phyloP scores from a whole-genome alignment of 2,888 invertebrate species.

The Abrostola triplasia region DNA sequence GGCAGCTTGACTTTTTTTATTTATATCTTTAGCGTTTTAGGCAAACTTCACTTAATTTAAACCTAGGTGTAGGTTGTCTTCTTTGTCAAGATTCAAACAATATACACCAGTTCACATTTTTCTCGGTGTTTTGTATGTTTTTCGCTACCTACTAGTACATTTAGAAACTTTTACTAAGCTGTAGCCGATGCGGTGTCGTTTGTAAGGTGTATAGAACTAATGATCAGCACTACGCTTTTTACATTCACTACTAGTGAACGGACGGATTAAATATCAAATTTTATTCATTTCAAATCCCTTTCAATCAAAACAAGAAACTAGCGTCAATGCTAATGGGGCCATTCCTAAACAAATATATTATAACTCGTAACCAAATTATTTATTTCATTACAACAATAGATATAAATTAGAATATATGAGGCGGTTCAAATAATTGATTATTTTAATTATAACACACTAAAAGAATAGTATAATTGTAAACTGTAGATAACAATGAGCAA shows the following conservation, averaged over 20 bases:
- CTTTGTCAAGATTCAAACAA: too few relatives aligned
- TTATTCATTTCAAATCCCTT: not conserved
- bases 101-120: conserved; percentile 1
- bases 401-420: conserved; percentile 34
- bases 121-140: not conserved
- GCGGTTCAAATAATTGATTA: conserved; percentile 18
- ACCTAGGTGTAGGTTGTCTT: too few relatives aligned
- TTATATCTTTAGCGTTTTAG: too few relatives aligned
- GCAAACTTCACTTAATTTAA: too few relatives aligned
- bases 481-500: conserved; percentile 32
- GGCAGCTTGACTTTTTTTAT: too few relatives aligned
- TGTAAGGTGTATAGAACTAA: too few relatives aligned
- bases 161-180: not conserved
- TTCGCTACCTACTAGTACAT: not conserved
- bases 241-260: not conserved
- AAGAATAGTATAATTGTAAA: conserved; percentile 20
- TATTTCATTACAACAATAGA: conserved; percentile 23
- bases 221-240: too few relatives aligned
- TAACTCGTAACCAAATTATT: conserved; percentile 21
- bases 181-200: too few relatives aligned
- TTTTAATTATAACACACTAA: conserved; percentile 12
- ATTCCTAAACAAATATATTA: not conserved
- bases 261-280: not conserved
- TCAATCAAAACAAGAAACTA: not conserved
- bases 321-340: not conserved